These are phyloP conservation scores for Corythornis madagascariensis DNA, from an alignment of 2,113 vertebrate genomes.

Conservation along the genomic window DNA sequence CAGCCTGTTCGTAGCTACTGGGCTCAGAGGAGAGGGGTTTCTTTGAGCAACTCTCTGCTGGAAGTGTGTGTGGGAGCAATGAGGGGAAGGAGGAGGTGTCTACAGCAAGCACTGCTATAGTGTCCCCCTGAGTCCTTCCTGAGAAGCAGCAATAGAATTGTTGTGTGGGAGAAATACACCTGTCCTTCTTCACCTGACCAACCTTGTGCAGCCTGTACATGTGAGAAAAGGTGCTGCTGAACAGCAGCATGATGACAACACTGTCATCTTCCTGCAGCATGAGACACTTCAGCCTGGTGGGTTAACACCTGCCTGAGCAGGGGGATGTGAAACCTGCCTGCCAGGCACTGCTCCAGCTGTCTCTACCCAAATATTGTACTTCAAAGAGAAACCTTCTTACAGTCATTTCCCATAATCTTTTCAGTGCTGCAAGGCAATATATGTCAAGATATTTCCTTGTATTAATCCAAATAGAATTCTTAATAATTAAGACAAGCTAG, in stretches of 20 bases:
- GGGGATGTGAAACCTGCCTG: background rate
- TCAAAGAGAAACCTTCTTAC: background rate
- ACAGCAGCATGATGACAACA: rapidly evolving
- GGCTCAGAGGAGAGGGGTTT: background rate
- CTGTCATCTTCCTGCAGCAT: background rate
- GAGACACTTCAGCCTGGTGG: background rate
- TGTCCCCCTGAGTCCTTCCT: too few relatives aligned
- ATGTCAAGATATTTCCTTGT: slow-evolving; percentile 64
- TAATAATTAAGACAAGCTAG: slow-evolving; percentile 73
- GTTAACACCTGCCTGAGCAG: rapidly evolving
- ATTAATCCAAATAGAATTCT: slow-evolving; percentile 69
- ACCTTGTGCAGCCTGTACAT: rapidly evolving
- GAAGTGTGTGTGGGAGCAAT: background rate
- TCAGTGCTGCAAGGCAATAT: slow-evolving; percentile 56
- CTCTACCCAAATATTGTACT: background rate
- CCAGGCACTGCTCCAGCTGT: background rate
- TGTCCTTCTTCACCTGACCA: background rate
- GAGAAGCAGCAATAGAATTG: background rate
- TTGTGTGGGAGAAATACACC: background rate
- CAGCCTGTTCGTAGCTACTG: background rate
- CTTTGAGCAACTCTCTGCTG: background rate
- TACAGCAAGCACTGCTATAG: rapidly evolving
- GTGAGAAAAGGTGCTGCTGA: background rate
- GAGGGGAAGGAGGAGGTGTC: background rate
- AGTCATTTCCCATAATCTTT: slow-evolving; percentile 28